Base-by-base conservation (phyloP, 2,888 invertebrate species). In the Eurytoma californica region DNA sequence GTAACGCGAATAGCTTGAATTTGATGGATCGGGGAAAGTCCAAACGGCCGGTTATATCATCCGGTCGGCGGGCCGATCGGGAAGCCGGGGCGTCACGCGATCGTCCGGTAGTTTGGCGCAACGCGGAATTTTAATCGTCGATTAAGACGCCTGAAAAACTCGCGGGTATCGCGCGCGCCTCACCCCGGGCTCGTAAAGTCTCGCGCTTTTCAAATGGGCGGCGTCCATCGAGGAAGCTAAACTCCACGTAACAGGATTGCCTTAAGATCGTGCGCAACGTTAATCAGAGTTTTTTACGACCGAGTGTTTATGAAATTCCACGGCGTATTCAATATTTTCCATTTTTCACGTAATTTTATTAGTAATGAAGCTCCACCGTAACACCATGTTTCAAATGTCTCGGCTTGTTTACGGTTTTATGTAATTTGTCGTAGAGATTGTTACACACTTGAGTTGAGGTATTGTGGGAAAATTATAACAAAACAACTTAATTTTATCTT, bases 21-120 rank as follows among this genome's bases (percentile, higher is more conserved):
- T 82, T 86, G 86, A 86, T 85, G 84, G 85, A 86, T 86, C 82
- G 84, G 86, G 85, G 86, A 86, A 86, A 86, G 86, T 84, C 79
- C 9, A 9, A 57, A 24, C 39, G 61, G 24, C 67, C 77, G 30
- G 84, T 86, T 86, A 84, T 83, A 83, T 86, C 85, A 85, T 79
- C 53, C 69, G 72, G 58, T 66, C 76, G 53, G 58, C 67, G 60
- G 55, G 77, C 78, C 70, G 72, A 82, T 82, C 82, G 77, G 82
- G 82, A 83, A 83, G 80, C 16, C 51, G 57, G 53, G 18, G 61
- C 51, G 28, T 61, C 60, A n/a, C 16, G 66, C 18, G 24, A 39
- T 39, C 39, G 39, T 39, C 39, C 39, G 39, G 39, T 39, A 39
- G 39, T 39, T 39, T 39, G 39, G 39, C 39, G 39, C 39, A 39